Evolutionary conservation across 2,113 vertebrate genomes (phyloP), one percentile per base, ranked within the genome.

Genomic region (Trematomus loennbergii): DNA sequence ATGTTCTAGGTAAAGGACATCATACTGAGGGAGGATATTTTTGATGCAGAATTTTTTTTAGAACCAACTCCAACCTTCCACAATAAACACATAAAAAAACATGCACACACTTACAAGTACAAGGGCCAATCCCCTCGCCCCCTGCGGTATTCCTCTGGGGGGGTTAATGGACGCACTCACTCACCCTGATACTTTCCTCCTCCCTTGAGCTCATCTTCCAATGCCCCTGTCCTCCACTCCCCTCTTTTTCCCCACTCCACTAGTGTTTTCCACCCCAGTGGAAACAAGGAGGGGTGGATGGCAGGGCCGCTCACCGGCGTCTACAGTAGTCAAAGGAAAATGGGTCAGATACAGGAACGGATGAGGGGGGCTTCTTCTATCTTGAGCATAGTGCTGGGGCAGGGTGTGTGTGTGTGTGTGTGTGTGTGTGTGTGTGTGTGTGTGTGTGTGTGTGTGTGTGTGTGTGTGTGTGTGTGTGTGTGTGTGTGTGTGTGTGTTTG

Each of bases 221-320:
- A 73, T 58, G 64, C 79, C 72, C 79, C 75, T 85, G 60, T 67
- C 69, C 63, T 73, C 75, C 75, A 84, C 89, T 83, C 73, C 72
- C 69, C 65, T 74, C 52, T 69, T 76, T 79, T 83, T 73, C 71
- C 67, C 80, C 81, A 81, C 84, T 90, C 78, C 75, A 87, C 73
- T 75, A 75, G 75, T 81, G 86, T 88, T 91, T 87, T 93, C 88
- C 89, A 89, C 79, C 88, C 88, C 87, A 91, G 71, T 91, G 91
- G 87, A 91, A 92, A 89, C 72, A 75, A 67, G 77, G 58, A 82
- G 68, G 81, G 85, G 70, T 58, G 71, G 55, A 72, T 18, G 61
- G 55, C 69, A 54, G 59, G 58, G 72, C 72, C 18, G 48, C 65
- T 59, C 71, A 72, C 79, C 75, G 81, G 52, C 33, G 4, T 75